Evolutionary conservation across 2,888 invertebrate genomes (phyloP), one percentile per base, ranked within the genome.

Genomic region (Icerya purchasi): DNA sequence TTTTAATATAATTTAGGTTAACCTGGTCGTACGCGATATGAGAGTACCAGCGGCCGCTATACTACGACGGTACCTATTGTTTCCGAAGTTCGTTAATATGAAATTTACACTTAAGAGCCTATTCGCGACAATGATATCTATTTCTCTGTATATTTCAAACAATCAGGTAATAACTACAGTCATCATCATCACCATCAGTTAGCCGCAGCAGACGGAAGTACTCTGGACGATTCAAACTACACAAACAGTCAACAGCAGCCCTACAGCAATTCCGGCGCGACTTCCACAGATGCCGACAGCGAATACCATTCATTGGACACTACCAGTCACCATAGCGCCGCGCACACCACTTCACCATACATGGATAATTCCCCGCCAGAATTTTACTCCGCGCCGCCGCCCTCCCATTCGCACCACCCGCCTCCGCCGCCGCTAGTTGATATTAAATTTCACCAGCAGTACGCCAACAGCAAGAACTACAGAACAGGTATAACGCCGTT

Each of bases 321-420:
- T 14, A 36, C 8, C 36, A 36, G 36, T 36, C 36, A 36, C 14
- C 36, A 36, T 36, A 73, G 72, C 59, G 76, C 77, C 63, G 76
- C 36, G 21, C 56, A 78, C 64, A 75, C 78, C 56, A 69, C 74
- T 63, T 75, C 76, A 64, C 56, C 58, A 22, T 81, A 80, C 73
- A 76, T 77, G 72, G 86, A 81, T 71, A 81, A 74, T 73, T 83
- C 80, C 54, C 78, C 80, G 2, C n/a, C n/a, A n/a, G 81, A 86
- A 72, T 85, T 86, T 72, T 86, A 86, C 71, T 77, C 82, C 66
- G 78, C 81, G 67, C 65, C 61, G 56, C 65, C 62, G 62, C 66
- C 64, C 63, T 65, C 64, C 63, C 72, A n/a, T n/a, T 36, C 36
- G 36, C 14, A 5, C 14, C 36, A 36, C 36, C 65, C 61, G 56